Conservation (phyloP, 2,113 vertebrate species). For the Mungos mungo region DNA sequence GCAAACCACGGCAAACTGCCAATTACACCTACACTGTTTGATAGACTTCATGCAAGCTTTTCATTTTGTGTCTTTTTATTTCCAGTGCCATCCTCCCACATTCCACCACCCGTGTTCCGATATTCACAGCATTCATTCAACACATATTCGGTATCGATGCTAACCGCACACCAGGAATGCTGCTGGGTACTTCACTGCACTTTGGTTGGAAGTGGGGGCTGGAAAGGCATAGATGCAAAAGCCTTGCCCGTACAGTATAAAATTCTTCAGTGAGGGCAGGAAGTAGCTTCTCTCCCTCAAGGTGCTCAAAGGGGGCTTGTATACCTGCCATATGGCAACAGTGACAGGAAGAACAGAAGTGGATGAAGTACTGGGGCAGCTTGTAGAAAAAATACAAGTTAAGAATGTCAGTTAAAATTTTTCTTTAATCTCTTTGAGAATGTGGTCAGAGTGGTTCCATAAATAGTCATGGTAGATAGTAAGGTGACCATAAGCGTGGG, state of each 20-base stretch:
- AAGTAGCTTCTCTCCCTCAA: background rate
- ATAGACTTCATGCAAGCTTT: background rate
- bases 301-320: background rate
- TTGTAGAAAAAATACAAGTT: background rate
- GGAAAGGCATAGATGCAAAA: background rate
- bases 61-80: background rate
- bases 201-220: background rate
- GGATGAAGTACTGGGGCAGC: background rate
- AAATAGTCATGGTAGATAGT: background rate
- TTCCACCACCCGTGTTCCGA: background rate
- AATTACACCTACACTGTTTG: background rate
- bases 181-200: background rate
- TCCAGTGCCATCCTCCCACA: background rate
- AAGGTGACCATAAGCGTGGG: background rate
- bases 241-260: background rate
- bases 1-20: background rate
- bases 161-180: background rate
- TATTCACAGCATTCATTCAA: background rate
- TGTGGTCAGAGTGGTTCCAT: background rate
- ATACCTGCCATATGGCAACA: background rate
- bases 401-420: background rate
- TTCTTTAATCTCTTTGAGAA: slow-evolving; percentile 7
- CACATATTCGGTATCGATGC: background rate
- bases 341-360: background rate
- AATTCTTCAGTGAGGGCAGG: background rate